Evolutionary conservation across 2,888 invertebrate species (phyloP).

Genomic region (Ormyrus pomaceus): DNA sequence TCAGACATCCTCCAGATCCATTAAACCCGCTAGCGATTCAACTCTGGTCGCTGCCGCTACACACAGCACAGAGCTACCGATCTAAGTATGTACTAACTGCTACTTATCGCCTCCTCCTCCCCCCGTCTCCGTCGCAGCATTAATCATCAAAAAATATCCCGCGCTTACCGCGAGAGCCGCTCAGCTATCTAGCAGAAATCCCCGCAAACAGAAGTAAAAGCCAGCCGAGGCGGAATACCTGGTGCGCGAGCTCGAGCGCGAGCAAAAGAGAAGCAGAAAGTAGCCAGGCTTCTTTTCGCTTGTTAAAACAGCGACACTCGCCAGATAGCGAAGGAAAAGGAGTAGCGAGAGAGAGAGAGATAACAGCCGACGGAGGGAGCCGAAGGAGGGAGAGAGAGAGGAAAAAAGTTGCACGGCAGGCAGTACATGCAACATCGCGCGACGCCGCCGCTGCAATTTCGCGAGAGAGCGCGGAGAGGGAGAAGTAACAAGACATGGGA

Average conservation of each 20-base stretch:
- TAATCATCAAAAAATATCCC: slow-evolving; percentile 35
- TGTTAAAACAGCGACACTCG: slow-evolving; percentile 47
- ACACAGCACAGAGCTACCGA: slow-evolving; percentile 19
- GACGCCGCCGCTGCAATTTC: slow-evolving; percentile 33
- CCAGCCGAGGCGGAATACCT: no score
- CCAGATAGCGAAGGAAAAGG: slow-evolving; percentile 12
- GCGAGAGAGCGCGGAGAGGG: slow-evolving; percentile 41
- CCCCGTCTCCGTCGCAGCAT: not conserved
- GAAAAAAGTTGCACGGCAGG: slow-evolving; percentile 56
- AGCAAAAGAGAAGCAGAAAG: not conserved
- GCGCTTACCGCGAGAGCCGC: not conserved
- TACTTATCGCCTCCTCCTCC: slow-evolving; percentile 59
- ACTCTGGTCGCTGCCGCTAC: not conserved
- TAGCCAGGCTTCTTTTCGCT: slow-evolving; percentile 34
- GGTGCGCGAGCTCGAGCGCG: no score
- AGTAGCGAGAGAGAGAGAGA: not conserved
- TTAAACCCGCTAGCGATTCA: slow-evolving; percentile 11
- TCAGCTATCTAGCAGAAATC: slow-evolving; percentile 3
- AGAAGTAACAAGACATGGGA: slow-evolving; percentile 64
- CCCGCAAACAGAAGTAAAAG: slow-evolving; percentile 24
- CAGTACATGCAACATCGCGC: slow-evolving; percentile 17
- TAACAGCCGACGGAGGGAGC: not conserved
- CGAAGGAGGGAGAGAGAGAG: slow-evolving; percentile 29
- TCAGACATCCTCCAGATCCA: slow-evolving; percentile 39
- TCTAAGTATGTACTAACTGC: slow-evolving; percentile 65